A percentile compares a stretch with the other conserved stretches of the same genome.
phyloP scores from a whole-genome alignment of 2,797 vertebrate species.

The Trichosurus vulpecula region DNA sequence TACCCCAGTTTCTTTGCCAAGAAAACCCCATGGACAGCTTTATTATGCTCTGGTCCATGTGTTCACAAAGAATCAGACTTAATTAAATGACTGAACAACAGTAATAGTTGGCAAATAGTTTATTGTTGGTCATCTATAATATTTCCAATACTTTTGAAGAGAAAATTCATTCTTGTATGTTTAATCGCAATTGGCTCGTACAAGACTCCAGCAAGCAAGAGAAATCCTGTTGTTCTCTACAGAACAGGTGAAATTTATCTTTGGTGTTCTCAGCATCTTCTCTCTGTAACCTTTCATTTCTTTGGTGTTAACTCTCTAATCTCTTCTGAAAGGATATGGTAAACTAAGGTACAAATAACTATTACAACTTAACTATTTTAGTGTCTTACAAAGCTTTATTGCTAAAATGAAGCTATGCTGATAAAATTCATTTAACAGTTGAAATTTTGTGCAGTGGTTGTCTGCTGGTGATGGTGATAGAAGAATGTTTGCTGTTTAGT shows the following conservation, averaged over 20 bases:
- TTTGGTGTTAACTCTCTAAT: neutral
- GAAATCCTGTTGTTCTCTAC: neutral
- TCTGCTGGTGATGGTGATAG: neutral
- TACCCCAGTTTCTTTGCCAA: neutral
- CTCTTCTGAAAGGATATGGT: neutral
- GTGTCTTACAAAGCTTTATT: neutral
- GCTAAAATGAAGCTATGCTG: neutral
- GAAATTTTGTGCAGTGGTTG: neutral
- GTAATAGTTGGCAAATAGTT: neutral
- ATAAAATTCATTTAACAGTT: neutral
- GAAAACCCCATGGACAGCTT: neutral
- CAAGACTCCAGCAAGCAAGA: neutral
- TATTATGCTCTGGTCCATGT: neutral
- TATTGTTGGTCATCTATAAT: neutral
- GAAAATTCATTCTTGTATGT: neutral
- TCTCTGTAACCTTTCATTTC: neutral
- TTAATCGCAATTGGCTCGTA: neutral
- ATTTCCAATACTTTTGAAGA: neutral
- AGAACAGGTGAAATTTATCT: neutral
- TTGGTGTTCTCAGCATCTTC: neutral
- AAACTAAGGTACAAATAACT: neutral
- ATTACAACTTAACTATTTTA: neutral
- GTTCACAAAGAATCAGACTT: neutral
- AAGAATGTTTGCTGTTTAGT: neutral
- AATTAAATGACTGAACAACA: neutral